Evolutionary conservation across 1,140 invertebrate species (phyloP).

Genomic region (Penaeus japonicus): DNA sequence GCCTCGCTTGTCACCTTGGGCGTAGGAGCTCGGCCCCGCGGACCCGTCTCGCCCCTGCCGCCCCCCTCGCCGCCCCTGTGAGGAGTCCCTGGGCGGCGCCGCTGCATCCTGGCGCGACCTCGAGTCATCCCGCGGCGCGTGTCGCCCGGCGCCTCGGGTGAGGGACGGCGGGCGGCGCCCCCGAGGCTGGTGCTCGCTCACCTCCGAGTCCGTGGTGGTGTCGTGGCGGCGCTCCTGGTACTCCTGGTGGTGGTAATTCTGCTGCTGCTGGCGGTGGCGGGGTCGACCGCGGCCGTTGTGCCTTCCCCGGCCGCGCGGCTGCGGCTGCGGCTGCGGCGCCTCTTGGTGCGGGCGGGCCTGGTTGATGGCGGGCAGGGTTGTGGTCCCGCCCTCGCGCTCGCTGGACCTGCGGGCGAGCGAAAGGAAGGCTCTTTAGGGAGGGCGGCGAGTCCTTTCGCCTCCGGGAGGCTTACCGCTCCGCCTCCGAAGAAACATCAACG

Average conservation of each 20-base stretch:
- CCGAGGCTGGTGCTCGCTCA: neutral
- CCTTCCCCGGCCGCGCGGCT: neutral
- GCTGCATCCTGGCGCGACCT: neutral
- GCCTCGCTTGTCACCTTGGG: neutral
- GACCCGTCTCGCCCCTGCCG: conserved; percentile 11
- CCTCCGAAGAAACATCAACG: too few relatives aligned
- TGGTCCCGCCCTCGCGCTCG: conserved; percentile 40
- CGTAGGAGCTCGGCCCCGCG: neutral
- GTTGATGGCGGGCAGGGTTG: conserved; percentile 35
- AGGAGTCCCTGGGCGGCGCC: neutral
- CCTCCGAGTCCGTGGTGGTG: too few relatives aligned
- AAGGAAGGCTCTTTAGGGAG: neutral
- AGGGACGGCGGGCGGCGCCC: neutral
- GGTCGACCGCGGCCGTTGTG: conserved; percentile 3
- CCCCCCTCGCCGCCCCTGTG: neutral
- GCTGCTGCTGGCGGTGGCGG: neutral
- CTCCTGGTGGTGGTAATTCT: neutral
- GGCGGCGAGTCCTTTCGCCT: too few relatives aligned
- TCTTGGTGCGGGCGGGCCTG: neutral
- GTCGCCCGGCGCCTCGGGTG: neutral
- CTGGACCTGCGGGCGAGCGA: conserved; percentile 30
- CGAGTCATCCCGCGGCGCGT: conserved; percentile 17
- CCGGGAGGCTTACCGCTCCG: too few relatives aligned
- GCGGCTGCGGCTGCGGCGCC: neutral
- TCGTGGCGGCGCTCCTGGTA: neutral